Evolutionary conservation across 2,888 invertebrate species (phyloP).

Genomic region (Cephus sareptanus): DNA sequence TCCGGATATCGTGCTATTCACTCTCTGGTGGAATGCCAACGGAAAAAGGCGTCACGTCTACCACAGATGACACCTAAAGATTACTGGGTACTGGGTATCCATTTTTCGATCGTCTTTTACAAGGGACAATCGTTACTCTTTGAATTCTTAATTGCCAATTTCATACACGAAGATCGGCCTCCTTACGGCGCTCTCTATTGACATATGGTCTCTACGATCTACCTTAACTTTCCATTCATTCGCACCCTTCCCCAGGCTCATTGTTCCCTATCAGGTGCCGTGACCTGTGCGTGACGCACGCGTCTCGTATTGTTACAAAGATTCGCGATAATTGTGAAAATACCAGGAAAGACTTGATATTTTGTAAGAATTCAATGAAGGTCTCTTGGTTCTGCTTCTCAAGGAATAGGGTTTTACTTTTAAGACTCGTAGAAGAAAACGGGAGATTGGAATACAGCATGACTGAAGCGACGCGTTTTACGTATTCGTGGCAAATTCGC

Average conservation of each 20-base stretch:
- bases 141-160: neutral
- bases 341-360: neutral
- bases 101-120: neutral
- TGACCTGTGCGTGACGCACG: neutral
- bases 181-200: neutral
- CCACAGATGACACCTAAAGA: conserved; percentile 18
- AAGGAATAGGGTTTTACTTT: neutral
- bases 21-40: neutral
- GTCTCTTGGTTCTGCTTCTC: neutral
- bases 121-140: neutral
- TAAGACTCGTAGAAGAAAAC: neutral
- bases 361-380: neutral
- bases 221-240: neutral
- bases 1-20: neutral
- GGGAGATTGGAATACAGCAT: neutral
- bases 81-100: neutral
- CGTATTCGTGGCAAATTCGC: conserved; percentile 14
- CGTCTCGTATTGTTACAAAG: conserved; percentile 1
- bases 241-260: neutral
- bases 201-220: neutral
- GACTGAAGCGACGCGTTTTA: neutral
- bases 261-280: neutral
- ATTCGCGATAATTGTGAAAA: neutral
- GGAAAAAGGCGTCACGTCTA: conserved; percentile 19
- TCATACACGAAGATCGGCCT: neutral